Evolutionary conservation across 2,888 invertebrate genomes (phyloP).

Genomic region (Hololepta plana): DNA sequence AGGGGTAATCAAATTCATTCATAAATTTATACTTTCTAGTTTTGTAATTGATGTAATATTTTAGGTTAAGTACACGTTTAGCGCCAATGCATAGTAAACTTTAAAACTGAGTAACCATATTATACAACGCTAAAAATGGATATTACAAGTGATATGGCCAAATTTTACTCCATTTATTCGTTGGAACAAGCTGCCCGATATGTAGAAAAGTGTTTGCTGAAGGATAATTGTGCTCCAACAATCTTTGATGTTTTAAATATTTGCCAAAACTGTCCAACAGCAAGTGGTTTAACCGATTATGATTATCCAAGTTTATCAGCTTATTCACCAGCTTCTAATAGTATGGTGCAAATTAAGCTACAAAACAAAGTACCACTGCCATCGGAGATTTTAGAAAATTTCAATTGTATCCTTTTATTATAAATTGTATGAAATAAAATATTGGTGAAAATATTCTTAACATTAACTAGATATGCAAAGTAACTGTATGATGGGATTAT

Average conservation of each 20-base stretch:
- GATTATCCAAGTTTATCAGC: conserved; percentile 76
- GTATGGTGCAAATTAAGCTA: conserved; percentile 61
- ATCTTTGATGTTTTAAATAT: conserved; percentile 51
- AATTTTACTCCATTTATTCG: too few relatives aligned
- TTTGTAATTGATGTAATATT: too few relatives aligned
- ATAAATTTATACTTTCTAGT: too few relatives aligned
- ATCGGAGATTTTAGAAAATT: conserved; percentile 86
- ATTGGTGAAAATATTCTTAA: conserved; percentile 11
- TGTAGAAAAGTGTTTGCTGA: conserved; percentile 53
- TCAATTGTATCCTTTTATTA: conserved; percentile 68
- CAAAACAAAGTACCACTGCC: conserved; percentile 78
- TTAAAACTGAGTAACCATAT: too few relatives aligned
- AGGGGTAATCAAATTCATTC: too few relatives aligned
- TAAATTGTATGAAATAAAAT: neutral
- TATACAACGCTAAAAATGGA: too few relatives aligned
- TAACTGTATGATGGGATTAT: conserved; percentile 92
- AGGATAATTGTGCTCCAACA: conserved; percentile 53
- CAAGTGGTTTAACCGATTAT: conserved; percentile 77
- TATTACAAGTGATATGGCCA: too few relatives aligned
- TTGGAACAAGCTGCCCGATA: conserved; percentile 64
- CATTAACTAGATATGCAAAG: conserved; percentile 67
- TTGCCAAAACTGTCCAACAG: conserved; percentile 51
- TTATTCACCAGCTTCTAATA: conserved; percentile 42
- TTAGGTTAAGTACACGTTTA: too few relatives aligned
- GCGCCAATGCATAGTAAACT: too few relatives aligned